Evolutionary conservation across 2,113 vertebrate genomes (phyloP).

Genomic region (Hystrix cristata): DNA sequence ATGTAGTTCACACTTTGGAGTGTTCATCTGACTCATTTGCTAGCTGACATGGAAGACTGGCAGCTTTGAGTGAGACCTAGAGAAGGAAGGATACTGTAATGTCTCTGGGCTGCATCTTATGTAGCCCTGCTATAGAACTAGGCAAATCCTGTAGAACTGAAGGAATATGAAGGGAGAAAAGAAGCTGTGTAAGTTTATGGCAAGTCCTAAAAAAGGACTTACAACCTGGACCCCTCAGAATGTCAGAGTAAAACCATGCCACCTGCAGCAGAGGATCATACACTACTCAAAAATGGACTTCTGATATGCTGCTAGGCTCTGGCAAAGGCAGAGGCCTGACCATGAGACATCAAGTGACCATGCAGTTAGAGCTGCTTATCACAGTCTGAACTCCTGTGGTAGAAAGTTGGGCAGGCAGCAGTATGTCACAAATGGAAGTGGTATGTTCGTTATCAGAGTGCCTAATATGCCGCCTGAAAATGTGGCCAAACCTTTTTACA

Average conservation of each 20-base stretch:
- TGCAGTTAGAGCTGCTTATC: background rate
- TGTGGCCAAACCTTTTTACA: background rate
- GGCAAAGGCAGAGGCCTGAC: background rate
- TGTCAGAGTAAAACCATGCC: background rate
- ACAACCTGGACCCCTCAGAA: background rate
- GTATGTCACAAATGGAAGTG: background rate
- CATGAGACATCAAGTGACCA: background rate
- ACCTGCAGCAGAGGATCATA: background rate
- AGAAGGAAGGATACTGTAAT: background rate
- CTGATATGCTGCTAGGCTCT: no score
- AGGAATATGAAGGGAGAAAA: background rate
- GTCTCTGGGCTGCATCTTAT: background rate
- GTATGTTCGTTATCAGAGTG: background rate
- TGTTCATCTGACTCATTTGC: background rate
- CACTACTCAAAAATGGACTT: background rate
- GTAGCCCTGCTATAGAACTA: background rate
- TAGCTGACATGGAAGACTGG: background rate
- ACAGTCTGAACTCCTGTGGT: background rate
- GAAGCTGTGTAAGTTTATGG: background rate
- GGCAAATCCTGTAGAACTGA: background rate
- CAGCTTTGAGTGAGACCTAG: background rate
- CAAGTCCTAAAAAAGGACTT: background rate
- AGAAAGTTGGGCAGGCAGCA: background rate
- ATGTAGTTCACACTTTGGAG: background rate
- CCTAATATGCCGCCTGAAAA: background rate